Conservation (phyloP, 2,888 invertebrate species). For the Nudaria mundana region DNA sequence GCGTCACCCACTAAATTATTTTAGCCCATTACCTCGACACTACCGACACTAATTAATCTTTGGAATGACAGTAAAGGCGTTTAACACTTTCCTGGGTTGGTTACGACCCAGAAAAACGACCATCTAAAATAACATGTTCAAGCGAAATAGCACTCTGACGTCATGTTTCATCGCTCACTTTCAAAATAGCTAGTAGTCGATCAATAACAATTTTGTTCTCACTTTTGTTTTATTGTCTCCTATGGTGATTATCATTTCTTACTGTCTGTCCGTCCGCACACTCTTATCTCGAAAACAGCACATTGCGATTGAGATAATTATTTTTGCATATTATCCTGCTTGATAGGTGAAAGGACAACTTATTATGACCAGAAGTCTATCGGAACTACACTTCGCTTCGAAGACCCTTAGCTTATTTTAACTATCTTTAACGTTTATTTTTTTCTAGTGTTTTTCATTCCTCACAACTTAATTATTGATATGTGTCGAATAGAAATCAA, state of each 20-base stretch:
- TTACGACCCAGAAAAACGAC: constrained; percentile 37
- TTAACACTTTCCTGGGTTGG: constrained; percentile 65
- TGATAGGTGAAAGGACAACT: no score
- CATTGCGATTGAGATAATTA: no score
- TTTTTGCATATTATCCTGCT: no score
- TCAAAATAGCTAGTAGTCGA: constrained; percentile 9
- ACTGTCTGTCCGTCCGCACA: no score
- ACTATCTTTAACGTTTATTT: constrained; percentile 2
- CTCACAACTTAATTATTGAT: constrained; percentile 5
- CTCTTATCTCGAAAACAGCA: no score
- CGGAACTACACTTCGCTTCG: no score
- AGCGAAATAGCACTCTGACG: constrained; percentile 18
- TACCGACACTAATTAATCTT: constrained; percentile 76
- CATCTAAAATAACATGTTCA: constrained; percentile 21
- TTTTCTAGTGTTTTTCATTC: constrained; percentile 10
- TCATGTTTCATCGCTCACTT: constrained; percentile 4
- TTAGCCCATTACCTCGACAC: constrained; percentile 74
- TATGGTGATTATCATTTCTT: no score
- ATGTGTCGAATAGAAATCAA: constrained; percentile 11
- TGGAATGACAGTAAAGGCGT: constrained; percentile 71
- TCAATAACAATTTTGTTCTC: background rate
- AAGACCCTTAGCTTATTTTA: no score
- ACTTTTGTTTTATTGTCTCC: constrained; percentile 6
- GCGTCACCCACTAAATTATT: constrained; percentile 75
- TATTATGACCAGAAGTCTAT: no score